Conservation (phyloP, 2,888 invertebrate species). For the Hydropsyche betteni region DNA sequence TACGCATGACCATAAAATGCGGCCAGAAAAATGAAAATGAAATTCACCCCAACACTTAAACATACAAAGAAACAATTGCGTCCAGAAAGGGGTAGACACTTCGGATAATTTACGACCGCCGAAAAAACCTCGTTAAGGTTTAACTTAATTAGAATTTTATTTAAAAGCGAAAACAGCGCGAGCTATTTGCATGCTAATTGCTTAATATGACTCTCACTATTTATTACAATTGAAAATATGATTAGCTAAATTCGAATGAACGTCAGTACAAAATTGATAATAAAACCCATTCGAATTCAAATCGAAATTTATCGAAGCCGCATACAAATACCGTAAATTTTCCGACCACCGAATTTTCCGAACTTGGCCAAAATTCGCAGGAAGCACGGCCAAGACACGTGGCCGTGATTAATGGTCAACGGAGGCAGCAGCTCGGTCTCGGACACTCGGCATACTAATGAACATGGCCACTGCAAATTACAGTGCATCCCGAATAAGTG, state of each 20-base stretch:
- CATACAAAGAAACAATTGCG: slow-evolving; percentile 8
- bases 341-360: no score
- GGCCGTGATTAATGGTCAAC: slow-evolving; percentile 16
- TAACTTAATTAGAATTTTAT: slow-evolving; percentile 27
- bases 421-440: slow-evolving; percentile 5
- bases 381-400: not conserved
- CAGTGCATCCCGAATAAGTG: slow-evolving; percentile 7
- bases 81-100: slow-evolving; percentile 13
- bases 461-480: slow-evolving; percentile 21
- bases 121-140: slow-evolving; percentile 24
- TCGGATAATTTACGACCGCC: not conserved
- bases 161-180: slow-evolving; percentile 12
- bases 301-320: no score
- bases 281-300: no score
- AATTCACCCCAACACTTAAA: no score
- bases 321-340: no score
- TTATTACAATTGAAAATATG: not conserved
- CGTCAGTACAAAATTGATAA: no score
- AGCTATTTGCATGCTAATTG: slow-evolving; percentile 23
- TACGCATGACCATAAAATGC: no score
- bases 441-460: slow-evolving; percentile 26
- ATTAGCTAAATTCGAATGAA: not conserved
- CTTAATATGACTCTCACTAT: not conserved
- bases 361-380: no score
- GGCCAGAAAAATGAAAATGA: no score